These are phyloP conservation scores for Temnothorax unifasciatus DNA, from an alignment of 2,888 invertebrate species.

Conservation along the genomic window DNA sequence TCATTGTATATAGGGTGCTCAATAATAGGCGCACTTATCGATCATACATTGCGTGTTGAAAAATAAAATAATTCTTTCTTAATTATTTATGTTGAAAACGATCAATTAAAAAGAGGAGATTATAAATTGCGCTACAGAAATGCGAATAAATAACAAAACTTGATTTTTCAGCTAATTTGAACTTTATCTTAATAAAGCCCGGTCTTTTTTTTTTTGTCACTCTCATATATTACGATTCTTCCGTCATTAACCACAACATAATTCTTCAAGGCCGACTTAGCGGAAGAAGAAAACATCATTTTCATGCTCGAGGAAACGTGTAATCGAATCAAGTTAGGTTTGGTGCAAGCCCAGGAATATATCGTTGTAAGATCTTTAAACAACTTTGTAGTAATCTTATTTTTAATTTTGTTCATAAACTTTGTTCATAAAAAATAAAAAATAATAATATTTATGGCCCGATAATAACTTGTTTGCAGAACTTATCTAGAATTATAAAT, in stretches of 20 bases:
- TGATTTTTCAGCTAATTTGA: neutral
- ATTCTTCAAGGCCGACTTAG: conserved; percentile 82
- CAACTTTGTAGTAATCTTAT: neutral
- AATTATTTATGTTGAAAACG: neutral
- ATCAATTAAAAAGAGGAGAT: neutral
- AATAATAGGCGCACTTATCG: conserved; percentile 24
- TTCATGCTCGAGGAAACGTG: conserved; percentile 83
- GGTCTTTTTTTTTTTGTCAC: neutral
- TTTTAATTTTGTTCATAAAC: neutral
- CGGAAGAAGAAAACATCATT: conserved; percentile 81
- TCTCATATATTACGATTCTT: neutral
- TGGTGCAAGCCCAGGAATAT: conserved; percentile 78
- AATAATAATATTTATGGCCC: too few species aligned
- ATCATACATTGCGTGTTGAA: neutral
- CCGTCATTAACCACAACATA: conserved; percentile 6
- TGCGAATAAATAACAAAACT: neutral
- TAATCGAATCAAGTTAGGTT: conserved; percentile 79
- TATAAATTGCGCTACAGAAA: neutral
- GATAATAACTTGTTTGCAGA: too few species aligned
- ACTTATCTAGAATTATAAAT: too few species aligned
- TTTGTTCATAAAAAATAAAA: neutral
- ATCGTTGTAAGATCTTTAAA: conserved; percentile 70
- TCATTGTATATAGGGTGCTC: conserved; percentile 15
- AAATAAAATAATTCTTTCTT: conserved; percentile 8
- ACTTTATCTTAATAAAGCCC: neutral